phyloP scores from a whole-genome alignment of 2,888 invertebrate genomes.

The Teleiodes luculella region DNA sequence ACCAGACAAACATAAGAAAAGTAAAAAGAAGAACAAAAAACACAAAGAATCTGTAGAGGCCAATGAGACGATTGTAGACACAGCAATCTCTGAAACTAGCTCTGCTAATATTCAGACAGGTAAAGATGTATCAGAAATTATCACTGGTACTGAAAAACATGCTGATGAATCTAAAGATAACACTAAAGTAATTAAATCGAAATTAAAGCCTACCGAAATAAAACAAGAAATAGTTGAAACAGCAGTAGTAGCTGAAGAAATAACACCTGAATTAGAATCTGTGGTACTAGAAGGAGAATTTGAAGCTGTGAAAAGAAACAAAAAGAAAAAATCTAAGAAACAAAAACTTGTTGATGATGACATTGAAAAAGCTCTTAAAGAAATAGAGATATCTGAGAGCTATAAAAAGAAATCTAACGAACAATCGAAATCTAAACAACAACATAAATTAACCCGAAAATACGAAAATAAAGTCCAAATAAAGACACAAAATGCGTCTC shows the following conservation, averaged over 20 bases:
- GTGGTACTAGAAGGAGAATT: conserved; percentile 23
- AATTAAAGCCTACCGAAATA: conserved; percentile 23
- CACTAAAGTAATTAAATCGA: conserved; percentile 26
- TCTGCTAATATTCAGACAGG: conserved; percentile 34
- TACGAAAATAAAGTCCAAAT: background rate
- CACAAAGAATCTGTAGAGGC: conserved; percentile 30
- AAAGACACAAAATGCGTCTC: conserved; percentile 4
- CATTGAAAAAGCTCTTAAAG: conserved; percentile 48
- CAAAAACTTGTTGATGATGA: conserved; percentile 44
- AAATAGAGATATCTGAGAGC: conserved; percentile 39
- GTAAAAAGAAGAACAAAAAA: conserved; percentile 46
- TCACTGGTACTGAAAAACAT: background rate
- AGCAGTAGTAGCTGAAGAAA: conserved; percentile 4
- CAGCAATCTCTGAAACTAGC: conserved; percentile 30
- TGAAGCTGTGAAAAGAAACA: conserved; percentile 38
- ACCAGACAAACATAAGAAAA: conserved; percentile 40
- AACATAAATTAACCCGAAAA: conserved; percentile 25
- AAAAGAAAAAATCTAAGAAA: conserved; percentile 58
- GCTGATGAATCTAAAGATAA: conserved; percentile 29
- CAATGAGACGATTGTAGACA: background rate
- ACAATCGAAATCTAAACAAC: conserved; percentile 10
- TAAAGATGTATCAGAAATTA: conserved; percentile 14
- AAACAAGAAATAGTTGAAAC: conserved; percentile 9
- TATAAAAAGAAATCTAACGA: conserved; percentile 43
- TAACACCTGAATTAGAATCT: conserved; percentile 10